Percentiles rank a stretch among this genome's conserved stretches.
These are phyloP conservation scores for Sycophaga agraensis DNA, from an alignment of 1,140 invertebrate genomes.

Conservation along the genomic window DNA sequence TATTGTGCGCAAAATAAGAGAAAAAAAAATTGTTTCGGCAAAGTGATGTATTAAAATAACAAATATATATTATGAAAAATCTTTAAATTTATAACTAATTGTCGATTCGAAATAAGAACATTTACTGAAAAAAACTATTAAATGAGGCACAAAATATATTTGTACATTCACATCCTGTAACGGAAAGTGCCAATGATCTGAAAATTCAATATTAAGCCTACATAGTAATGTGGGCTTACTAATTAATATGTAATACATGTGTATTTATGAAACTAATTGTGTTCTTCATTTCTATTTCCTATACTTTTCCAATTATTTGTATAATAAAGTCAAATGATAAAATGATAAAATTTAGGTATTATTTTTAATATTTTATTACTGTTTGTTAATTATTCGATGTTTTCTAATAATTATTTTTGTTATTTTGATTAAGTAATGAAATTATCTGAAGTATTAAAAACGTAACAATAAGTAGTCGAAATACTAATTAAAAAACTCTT, in stretches of 20 bases:
- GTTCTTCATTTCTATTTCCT: background rate
- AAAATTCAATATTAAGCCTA: constrained; percentile 35
- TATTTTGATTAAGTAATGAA: too few relatives aligned
- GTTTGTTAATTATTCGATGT: too few relatives aligned
- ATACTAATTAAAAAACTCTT: background rate
- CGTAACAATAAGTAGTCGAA: too few relatives aligned
- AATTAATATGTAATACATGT: constrained; percentile 33
- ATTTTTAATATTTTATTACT: too few relatives aligned
- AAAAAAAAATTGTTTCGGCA: constrained; percentile 27
- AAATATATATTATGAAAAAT: constrained; percentile 25
- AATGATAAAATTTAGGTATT: too few relatives aligned
- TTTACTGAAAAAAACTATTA: constrained; percentile 5
- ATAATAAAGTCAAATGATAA: too few relatives aligned
- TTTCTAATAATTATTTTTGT: too few relatives aligned
- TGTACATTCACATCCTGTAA: constrained; percentile 29
- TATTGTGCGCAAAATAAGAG: constrained; percentile 2
- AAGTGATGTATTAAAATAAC: constrained; percentile 30
- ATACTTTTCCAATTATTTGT: background rate
- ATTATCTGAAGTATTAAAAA: too few relatives aligned
- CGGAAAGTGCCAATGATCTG: constrained; percentile 36
- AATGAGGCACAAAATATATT: constrained; percentile 32
- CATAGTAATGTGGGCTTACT: constrained; percentile 36
- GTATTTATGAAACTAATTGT: constrained; percentile 33
- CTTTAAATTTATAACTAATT: constrained; percentile 30
- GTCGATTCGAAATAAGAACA: constrained; percentile 13